Percentiles rank a stretch among this genome's conserved stretches.
Conservation (phyloP, 2,113 vertebrate species). For the Falco punctatus region DNA sequence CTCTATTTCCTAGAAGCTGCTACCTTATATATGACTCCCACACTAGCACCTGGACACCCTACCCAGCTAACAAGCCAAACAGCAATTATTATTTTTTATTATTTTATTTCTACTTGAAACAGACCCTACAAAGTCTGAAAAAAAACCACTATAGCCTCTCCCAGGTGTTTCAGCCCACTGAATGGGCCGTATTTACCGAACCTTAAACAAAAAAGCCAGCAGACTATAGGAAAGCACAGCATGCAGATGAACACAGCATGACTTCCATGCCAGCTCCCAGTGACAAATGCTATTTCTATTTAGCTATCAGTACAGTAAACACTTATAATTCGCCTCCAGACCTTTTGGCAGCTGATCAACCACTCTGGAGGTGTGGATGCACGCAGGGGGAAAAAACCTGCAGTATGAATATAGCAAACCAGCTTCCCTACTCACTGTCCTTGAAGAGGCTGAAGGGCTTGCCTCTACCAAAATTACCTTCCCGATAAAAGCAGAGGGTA, state of each 20-base stretch:
- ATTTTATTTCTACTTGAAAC: not conserved
- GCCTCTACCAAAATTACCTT: not conserved
- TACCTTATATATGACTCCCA: not conserved
- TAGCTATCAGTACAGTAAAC: not conserved
- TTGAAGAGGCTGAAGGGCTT: not conserved
- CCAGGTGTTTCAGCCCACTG: not conserved
- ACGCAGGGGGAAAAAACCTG: not conserved
- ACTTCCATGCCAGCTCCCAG: not conserved
- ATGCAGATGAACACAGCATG: not conserved
- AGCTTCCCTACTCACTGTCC: not conserved
- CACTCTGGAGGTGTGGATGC: not conserved
- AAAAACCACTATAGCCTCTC: not conserved
- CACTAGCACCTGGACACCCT: not conserved
- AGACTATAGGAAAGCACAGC: not conserved
- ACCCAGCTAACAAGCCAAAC: not conserved
- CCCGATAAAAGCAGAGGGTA: not conserved
- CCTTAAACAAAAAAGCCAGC: not conserved
- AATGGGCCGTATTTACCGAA: not conserved
- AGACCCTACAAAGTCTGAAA: not conserved
- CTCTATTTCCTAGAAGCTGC: not conserved
- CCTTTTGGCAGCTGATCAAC: not conserved
- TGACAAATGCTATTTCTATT: not conserved
- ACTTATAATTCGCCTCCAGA: not conserved
- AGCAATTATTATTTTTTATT: no score
- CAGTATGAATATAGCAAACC: not conserved